These are phyloP conservation scores for Cichladusa arquata DNA, from an alignment of 2,113 vertebrate species.

Conservation along the genomic window DNA sequence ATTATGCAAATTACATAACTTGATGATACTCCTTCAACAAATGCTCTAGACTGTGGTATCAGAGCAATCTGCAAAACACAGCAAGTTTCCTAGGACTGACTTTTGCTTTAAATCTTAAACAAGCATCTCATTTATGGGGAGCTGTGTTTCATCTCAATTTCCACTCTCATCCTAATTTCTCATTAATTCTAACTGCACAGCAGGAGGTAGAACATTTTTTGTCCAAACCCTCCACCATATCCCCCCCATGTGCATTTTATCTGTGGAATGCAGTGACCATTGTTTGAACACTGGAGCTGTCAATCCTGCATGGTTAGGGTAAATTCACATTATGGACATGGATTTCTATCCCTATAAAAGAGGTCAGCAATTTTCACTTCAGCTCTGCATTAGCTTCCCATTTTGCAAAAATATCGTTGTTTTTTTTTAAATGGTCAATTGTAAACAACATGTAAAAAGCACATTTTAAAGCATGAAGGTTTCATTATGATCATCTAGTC, in stretches of 20 bases:
- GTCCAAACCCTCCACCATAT: background rate
- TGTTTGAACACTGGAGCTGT: background rate
- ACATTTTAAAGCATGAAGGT: background rate
- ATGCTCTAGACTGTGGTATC: conserved; percentile 33
- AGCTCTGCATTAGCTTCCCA: background rate
- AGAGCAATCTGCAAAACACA: conserved; percentile 38
- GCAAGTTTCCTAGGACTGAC: conserved; percentile 9
- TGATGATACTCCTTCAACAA: conserved; percentile 51
- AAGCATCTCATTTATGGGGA: background rate
- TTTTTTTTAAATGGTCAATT: background rate
- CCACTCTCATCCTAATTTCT: background rate
- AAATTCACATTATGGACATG: background rate
- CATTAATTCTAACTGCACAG: background rate
- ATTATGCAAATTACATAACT: conserved; percentile 60
- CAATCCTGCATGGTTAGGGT: background rate
- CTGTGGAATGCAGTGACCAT: background rate
- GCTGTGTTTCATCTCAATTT: background rate
- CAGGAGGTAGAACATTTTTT: background rate
- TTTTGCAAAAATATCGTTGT: background rate
- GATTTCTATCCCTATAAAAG: background rate
- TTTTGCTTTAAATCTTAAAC: conserved; percentile 29
- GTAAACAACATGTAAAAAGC: background rate
- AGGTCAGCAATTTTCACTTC: background rate
- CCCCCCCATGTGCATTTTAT: background rate
- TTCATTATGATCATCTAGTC: background rate